These are phyloP conservation scores for Brachyhypopomus occidentalis DNA, from an alignment of 2,113 vertebrate genomes.

Conservation along the genomic window DNA sequence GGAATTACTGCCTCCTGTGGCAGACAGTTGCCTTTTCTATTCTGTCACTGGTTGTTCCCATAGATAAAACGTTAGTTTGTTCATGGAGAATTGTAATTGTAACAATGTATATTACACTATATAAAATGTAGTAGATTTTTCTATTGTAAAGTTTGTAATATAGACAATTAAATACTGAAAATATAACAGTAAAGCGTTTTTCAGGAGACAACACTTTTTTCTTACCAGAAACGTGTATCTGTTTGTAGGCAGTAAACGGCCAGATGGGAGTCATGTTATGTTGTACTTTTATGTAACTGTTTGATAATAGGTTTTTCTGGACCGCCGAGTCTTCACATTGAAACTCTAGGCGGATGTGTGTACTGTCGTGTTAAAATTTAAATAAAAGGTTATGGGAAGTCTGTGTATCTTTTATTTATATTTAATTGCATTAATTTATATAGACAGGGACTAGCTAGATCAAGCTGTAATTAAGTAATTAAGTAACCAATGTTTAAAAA, in stretches of 20 bases:
- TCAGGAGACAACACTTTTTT: constrained; percentile 31
- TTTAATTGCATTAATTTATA: not conserved
- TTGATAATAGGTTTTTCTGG: constrained; percentile 24
- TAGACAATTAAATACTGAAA: constrained; percentile 67
- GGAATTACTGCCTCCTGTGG: not conserved
- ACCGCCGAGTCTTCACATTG: constrained; percentile 1
- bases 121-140: constrained; percentile 77
- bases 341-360: constrained; percentile 11
- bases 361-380: constrained; percentile 20
- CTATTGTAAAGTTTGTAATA: constrained; percentile 81
- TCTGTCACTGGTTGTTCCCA: constrained; percentile 26
- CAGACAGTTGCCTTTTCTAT: too few relatives aligned
- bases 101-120: constrained; percentile 76
- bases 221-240: not conserved
- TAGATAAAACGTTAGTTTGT: constrained; percentile 21
- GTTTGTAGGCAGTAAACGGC: not conserved
- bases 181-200: constrained; percentile 54
- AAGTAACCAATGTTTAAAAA: not conserved
- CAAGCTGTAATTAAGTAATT: not conserved
- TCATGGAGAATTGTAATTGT: constrained; percentile 21
- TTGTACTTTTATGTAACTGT: constrained; percentile 20
- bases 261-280: not conserved
- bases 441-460: not conserved
- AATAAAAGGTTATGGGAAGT: constrained; percentile 62
- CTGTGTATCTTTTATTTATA: constrained; percentile 33